Evolutionary conservation across 2,888 invertebrate species (phyloP), one percentile per base, ranked within the genome.

Genomic region (Leucoptera coffeella): DNA sequence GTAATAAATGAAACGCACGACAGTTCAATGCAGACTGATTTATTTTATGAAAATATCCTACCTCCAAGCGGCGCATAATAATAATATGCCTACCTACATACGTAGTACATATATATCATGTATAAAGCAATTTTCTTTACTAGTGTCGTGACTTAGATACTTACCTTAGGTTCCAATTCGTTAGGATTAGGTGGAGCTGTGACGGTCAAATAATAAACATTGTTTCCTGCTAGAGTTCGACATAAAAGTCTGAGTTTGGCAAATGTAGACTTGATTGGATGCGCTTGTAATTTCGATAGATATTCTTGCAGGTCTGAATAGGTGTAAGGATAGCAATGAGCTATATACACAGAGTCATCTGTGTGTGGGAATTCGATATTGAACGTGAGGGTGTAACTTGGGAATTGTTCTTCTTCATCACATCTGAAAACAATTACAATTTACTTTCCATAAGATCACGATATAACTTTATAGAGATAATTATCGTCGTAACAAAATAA

Each of bases 301-400:
- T 86, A 85, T 53, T 85, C 85, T 75, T 81, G 61, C 31, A 94
- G 73, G 56, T 93, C 89, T 23, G 88, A 83, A 57, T 94, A 95
- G 0, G 93, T 93, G 57, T 95, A 95, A 0, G 95, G 95, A 52
- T 90, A 95, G 56, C 91, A 92, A 49, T 93, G 91, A 15, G 94
- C 89, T 40, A 95, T 77, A 50, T 89, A 95, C 17, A 92, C 88
- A 10, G 80, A 82, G 46, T 95, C 95, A 35, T 85, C 78, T 39
- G 88, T 85, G 48, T 93, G 82, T 3, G 86, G 85, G 54, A 94
- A 91, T 46, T 86, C 84, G 38, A 90, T 73, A 41, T 89, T 92
- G 61, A 93, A 95, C 13, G 92, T 87, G 38, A 95, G 61, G 1
- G 93, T 94, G 50, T 89, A 92, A 36, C 82, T 85, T 29, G 81